These are phyloP conservation scores for Platichthys flesus DNA, from an alignment of 2,113 vertebrate genomes.

Conservation along the genomic window DNA sequence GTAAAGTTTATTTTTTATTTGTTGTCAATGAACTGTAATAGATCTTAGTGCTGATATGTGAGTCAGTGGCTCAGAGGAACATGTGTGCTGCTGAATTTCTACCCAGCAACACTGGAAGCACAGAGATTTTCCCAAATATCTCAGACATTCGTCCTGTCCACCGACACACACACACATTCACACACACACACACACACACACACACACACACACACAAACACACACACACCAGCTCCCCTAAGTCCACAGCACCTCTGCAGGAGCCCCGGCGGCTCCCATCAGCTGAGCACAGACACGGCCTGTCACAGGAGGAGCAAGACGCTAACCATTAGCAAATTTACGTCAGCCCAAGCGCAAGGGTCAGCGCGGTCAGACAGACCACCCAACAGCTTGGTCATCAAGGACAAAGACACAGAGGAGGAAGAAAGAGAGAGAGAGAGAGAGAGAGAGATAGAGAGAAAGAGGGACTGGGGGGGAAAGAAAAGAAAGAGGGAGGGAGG, in stretches of 20 bases:
- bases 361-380: slow-evolving; percentile 76
- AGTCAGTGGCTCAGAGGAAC: not conserved
- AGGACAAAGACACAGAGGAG: slow-evolving; percentile 70
- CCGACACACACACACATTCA: not conserved
- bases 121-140: not conserved
- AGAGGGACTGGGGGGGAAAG: not conserved
- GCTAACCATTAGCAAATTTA: slow-evolving; percentile 78
- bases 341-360: slow-evolving; percentile 67
- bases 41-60: not conserved
- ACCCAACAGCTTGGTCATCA: slow-evolving; percentile 77
- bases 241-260: slow-evolving; percentile 7
- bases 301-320: slow-evolving; percentile 62
- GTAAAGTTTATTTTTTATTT: not conserved
- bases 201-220: not conserved
- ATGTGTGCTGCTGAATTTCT: not conserved
- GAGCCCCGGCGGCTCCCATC: slow-evolving; percentile 56
- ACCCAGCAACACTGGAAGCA: not conserved
- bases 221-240: not conserved
- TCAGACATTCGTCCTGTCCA: not conserved
- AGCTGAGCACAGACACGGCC: slow-evolving; percentile 59
- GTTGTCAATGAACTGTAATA: not conserved
- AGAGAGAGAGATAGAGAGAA: slow-evolving; percentile 34
- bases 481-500: slow-evolving; percentile 26
- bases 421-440: slow-evolving; percentile 9
- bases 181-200: not conserved